Conservation (phyloP, 2,888 invertebrate genomes). For the Megamerina dolium region DNA sequence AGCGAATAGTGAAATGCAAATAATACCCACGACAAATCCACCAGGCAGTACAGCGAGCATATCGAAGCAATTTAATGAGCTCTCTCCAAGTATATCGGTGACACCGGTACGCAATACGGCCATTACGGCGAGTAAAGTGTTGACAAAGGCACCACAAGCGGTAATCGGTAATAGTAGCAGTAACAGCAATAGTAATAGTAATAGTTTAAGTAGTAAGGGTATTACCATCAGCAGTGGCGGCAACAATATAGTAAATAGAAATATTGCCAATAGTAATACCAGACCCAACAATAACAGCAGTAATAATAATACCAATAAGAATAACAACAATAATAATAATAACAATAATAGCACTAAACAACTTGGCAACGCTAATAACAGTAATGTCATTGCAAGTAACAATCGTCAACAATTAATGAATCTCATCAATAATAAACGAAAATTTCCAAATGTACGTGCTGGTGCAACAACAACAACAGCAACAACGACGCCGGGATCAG, state of each 20-base stretch:
- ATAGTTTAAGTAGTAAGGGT: not conserved
- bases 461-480: slow-evolving; percentile 6
- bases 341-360: too few species aligned
- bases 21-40: slow-evolving; percentile 37
- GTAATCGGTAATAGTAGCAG: too few species aligned
- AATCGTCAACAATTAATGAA: not conserved
- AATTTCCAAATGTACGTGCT: too few species aligned
- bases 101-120: slow-evolving; percentile 28
- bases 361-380: too few species aligned
- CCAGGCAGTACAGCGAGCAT: slow-evolving; percentile 35
- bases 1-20: slow-evolving; percentile 36
- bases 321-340: slow-evolving; percentile 2
- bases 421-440: too few species aligned
- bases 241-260: not conserved
- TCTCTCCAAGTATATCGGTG: slow-evolving; percentile 39
- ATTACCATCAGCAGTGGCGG: not conserved
- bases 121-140: slow-evolving; percentile 10
- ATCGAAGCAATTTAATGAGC: slow-evolving; percentile 36
- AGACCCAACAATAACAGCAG: slow-evolving; percentile 4
- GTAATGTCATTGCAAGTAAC: not conserved
- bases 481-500: not conserved
- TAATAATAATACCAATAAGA: slow-evolving; percentile 2
- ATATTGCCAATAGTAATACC: too few species aligned
- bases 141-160: too few species aligned
- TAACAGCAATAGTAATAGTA: too few species aligned